Percentiles rank a stretch among this genome's conserved stretches.
These are phyloP conservation scores for Lochmaea capreae DNA, from an alignment of 2,888 invertebrate genomes.

Conservation along the genomic window DNA sequence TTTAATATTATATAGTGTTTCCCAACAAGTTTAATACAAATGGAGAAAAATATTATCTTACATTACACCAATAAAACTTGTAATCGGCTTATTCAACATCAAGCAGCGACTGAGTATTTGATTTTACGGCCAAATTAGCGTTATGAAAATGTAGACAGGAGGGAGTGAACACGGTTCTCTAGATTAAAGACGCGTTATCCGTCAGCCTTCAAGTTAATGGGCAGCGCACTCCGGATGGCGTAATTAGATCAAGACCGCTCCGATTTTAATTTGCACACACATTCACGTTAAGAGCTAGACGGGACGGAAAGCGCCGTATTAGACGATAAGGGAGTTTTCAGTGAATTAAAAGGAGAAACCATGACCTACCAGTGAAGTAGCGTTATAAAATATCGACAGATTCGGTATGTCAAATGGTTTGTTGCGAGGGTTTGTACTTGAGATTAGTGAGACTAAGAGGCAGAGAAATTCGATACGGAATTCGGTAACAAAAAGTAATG, in stretches of 20 bases:
- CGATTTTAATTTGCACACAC: conserved; percentile 60
- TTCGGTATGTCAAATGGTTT: neutral
- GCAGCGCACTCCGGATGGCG: conserved; percentile 60
- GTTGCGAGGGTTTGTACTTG: too few relatives aligned
- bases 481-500: too few relatives aligned
- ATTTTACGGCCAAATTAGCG: conserved; percentile 28
- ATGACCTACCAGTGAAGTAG: conserved; percentile 8
- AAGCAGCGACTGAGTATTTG: conserved; percentile 19
- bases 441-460: too few relatives aligned
- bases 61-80: neutral
- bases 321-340: conserved; percentile 4
- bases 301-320: neutral
- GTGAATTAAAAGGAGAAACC: neutral
- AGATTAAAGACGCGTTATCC: conserved; percentile 65
- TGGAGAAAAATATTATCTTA: too few relatives aligned
- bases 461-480: too few relatives aligned
- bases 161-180: conserved; percentile 24
- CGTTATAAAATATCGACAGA: neutral
- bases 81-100: neutral
- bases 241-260: conserved; percentile 64
- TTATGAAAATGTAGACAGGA: conserved; percentile 41
- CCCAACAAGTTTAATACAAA: too few relatives aligned
- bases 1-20: too few relatives aligned
- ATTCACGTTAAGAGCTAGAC: conserved; percentile 53
- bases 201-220: conserved; percentile 59